Evolutionary conservation across 37 sponge, comb jelly and placozoan genomes (phyloP).

Genomic region (Haliclona indistincta): DNA sequence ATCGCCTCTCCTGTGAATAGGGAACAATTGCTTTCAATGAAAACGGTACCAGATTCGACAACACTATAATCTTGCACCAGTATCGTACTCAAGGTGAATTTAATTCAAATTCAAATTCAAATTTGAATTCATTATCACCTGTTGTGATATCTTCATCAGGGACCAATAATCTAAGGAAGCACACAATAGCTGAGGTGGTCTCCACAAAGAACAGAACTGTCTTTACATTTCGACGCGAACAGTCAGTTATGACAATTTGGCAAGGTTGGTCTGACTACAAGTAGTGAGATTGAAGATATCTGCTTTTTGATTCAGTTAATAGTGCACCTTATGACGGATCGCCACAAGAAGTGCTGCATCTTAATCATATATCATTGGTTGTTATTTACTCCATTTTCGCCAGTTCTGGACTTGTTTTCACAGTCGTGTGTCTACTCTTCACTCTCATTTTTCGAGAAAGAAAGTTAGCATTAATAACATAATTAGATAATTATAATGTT

Average conservation of each 20-base stretch:
- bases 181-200: no score
- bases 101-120: no score
- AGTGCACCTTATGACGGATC: constrained; percentile 16
- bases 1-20: background rate
- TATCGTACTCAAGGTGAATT: background rate
- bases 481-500: background rate
- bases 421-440: background rate
- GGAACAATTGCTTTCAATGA: constrained; percentile 4
- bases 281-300: no score
- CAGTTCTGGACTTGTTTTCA: background rate
- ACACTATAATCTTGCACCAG: background rate
- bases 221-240: no score
- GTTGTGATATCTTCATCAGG: no score
- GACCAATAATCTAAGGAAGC: no score
- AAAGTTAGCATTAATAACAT: background rate
- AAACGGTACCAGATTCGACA: constrained; percentile 8
- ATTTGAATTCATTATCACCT: no score
- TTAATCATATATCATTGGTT: background rate
- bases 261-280: no score
- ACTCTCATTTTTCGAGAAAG: background rate
- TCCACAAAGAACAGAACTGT: no score
- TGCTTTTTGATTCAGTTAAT: background rate
- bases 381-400: background rate
- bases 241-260: no score
- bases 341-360: background rate